phyloP scores from a whole-genome alignment of 30 jellyfish, hydroid and myxozoan species.

The Cassiopea andromeda region DNA sequence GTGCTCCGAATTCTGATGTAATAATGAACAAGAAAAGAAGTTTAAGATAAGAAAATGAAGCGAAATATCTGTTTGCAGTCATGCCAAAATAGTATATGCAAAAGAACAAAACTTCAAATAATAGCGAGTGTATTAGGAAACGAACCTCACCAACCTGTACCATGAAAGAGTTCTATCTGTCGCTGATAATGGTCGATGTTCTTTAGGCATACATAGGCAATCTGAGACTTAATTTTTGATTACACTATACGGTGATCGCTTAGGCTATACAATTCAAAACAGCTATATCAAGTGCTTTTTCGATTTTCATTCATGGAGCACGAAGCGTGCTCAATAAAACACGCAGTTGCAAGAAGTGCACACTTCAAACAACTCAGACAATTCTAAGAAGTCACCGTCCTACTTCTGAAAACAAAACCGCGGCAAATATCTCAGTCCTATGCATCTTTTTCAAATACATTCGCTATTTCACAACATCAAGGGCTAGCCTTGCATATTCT shows the following conservation, averaged over 20 bases:
- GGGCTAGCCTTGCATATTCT: constrained; percentile 9
- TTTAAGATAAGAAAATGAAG: background rate
- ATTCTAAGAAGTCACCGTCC: background rate
- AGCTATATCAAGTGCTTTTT: no score
- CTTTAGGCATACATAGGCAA: background rate
- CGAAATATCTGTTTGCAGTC: background rate
- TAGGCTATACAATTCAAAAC: no score
- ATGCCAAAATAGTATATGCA: constrained; percentile 26
- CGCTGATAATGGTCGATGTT: background rate
- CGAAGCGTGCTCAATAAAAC: no score
- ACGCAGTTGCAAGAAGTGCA: no score
- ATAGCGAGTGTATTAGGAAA: background rate
- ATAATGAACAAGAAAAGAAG: background rate
- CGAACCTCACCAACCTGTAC: background rate
- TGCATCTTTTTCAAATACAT: background rate
- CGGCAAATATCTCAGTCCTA: background rate
- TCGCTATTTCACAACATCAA: constrained; percentile 5
- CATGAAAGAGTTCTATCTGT: background rate
- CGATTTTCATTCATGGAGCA: no score
- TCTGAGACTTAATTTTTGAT: no score
- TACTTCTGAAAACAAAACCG: background rate
- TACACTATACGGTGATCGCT: no score
- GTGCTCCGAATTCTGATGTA: no score
- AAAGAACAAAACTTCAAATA: constrained; percentile 2
- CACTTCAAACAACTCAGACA: background rate